These are phyloP conservation scores for Scolopax mira DNA, from an alignment of 2,113 vertebrate genomes.

Conservation along the genomic window DNA sequence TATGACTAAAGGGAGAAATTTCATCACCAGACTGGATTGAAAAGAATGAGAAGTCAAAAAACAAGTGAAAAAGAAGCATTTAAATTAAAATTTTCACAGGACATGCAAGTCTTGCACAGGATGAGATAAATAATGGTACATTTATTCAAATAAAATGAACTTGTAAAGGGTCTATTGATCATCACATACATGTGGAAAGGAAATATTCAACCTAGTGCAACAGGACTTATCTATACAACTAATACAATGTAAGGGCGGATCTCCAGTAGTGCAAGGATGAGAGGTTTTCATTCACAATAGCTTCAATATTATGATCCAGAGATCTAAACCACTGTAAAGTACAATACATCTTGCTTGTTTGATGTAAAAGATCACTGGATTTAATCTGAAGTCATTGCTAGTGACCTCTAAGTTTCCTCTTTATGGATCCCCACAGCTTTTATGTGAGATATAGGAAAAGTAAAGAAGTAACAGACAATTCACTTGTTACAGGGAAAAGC, in stretches of 20 bases:
- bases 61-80: neutral
- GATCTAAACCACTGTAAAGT: neutral
- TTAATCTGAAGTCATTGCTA: neutral
- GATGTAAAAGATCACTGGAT: neutral
- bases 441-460: neutral
- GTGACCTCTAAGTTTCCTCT: neutral
- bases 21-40: neutral
- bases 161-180: neutral
- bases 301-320: neutral
- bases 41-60: neutral
- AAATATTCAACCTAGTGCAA: neutral
- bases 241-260: neutral
- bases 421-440: neutral
- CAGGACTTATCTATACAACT: neutral
- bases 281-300: neutral
- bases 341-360: neutral
- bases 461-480: neutral
- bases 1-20: neutral
- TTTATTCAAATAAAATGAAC: slow-evolving; percentile 13
- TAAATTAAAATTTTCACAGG: slow-evolving; percentile 12
- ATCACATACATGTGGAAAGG: neutral
- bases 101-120: neutral
- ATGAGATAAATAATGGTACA: neutral
- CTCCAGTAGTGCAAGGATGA: neutral
- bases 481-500: neutral